Conservation (phyloP, 2,888 invertebrate genomes). For the Pollenia amentaria region DNA sequence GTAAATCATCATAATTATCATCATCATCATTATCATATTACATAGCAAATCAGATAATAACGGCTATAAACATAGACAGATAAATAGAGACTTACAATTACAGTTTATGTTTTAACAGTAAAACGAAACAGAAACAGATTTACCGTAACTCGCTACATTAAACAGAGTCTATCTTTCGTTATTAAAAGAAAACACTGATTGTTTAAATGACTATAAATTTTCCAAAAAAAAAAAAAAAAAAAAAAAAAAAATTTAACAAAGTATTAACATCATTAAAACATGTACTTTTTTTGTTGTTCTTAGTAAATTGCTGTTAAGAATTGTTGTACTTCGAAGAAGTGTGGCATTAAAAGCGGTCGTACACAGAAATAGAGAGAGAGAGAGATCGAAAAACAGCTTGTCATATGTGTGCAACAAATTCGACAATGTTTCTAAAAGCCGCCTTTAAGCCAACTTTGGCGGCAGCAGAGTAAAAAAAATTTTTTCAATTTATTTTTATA, state of each 20-base stretch:
- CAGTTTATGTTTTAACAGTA: slow-evolving; percentile 34
- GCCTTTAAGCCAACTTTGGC: slow-evolving; percentile 27
- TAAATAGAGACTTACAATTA: slow-evolving; percentile 3
- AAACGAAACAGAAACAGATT: slow-evolving; percentile 21
- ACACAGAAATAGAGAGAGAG: slow-evolving; percentile 22
- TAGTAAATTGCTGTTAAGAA: slow-evolving; percentile 26
- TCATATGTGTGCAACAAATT: slow-evolving; percentile 29
- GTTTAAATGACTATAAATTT: slow-evolving; percentile 17
- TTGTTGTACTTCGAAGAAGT: slow-evolving; percentile 31
- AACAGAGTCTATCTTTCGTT: neutral
- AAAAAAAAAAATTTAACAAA: slow-evolving; percentile 24
- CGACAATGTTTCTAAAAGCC: slow-evolving; percentile 40
- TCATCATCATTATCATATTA: neutral
- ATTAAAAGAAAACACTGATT: neutral
- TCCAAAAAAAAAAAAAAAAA: slow-evolving; percentile 6
- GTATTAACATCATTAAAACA: slow-evolving; percentile 5
- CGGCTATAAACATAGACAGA: neutral
- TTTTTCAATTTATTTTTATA: slow-evolving; percentile 16
- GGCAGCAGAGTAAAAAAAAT: neutral
- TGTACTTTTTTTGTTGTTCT: neutral
- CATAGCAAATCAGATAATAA: slow-evolving; percentile 1
- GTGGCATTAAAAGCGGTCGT: slow-evolving; percentile 38
- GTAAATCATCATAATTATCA: neutral
- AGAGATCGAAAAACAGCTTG: neutral
- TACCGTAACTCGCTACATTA: slow-evolving; percentile 12